These are phyloP conservation scores for Limnephilus auricula DNA, from an alignment of 2,888 invertebrate species.

Conservation along the genomic window DNA sequence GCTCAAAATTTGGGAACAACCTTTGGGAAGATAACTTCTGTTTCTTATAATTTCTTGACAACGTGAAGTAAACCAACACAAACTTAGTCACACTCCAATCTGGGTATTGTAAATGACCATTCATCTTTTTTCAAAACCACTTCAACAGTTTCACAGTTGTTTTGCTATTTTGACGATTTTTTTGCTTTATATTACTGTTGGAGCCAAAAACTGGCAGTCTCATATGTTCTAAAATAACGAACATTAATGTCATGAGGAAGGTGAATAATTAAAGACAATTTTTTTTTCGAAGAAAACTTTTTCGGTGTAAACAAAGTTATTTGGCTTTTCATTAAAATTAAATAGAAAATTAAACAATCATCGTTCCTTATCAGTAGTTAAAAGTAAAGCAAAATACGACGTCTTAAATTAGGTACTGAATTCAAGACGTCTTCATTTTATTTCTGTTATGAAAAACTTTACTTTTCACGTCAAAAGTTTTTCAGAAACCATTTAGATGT, in stretches of 20 bases:
- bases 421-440: background rate
- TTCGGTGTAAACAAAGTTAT: too few species aligned
- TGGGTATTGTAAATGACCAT: background rate
- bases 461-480: background rate
- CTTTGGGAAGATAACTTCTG: background rate
- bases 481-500: constrained; percentile 16
- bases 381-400: background rate
- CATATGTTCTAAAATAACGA: background rate
- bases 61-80: background rate
- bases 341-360: background rate
- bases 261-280: background rate
- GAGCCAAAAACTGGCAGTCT: too few species aligned
- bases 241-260: background rate
- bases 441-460: constrained; percentile 4
- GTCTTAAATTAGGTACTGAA: background rate
- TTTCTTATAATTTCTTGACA: background rate
- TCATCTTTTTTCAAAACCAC: background rate
- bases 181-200: too few species aligned
- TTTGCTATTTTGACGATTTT: background rate
- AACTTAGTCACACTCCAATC: background rate
- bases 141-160: background rate
- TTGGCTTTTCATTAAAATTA: too few species aligned
- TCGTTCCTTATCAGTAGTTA: background rate
- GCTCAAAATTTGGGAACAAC: too few species aligned
- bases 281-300: too few species aligned